A percentile compares a stretch with the other conserved stretches of the same genome.
phyloP scores from a whole-genome alignment of 2,113 vertebrate species.

The Atlantisia rogersi region DNA sequence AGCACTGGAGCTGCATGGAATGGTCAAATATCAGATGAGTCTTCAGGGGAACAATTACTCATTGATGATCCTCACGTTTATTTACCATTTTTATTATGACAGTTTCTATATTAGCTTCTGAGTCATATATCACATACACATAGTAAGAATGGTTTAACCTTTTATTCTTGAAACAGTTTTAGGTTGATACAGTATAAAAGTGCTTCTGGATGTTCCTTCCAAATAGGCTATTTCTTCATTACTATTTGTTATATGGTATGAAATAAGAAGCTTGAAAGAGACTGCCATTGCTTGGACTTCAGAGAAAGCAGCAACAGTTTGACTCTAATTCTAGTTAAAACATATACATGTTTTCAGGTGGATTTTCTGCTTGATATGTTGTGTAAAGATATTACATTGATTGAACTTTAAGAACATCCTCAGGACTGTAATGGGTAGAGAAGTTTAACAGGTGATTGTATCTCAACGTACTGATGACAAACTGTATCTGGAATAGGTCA shows the following conservation, averaged over 20 bases:
- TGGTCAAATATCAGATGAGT: fast-evolving
- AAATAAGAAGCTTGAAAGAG: background rate
- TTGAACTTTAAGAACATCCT: background rate
- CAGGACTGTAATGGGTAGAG: background rate
- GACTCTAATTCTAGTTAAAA: background rate
- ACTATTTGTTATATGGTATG: background rate
- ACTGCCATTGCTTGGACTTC: background rate
- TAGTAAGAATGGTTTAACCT: background rate
- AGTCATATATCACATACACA: background rate
- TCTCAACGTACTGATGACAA: background rate
- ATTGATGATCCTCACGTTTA: background rate
- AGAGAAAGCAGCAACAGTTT: background rate
- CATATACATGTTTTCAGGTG: background rate
- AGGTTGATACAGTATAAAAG: background rate
- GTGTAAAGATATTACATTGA: background rate
- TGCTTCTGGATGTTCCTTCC: background rate
- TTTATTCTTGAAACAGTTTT: background rate
- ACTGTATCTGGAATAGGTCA: background rate
- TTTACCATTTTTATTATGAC: background rate
- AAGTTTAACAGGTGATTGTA: background rate
- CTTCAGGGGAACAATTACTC: background rate
- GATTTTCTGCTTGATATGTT: background rate
- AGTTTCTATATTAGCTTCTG: background rate
- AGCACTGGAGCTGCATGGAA: background rate
- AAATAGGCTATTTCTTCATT: background rate